Conservation (phyloP, 2,888 invertebrate species). For the Zeuzera pyrina region DNA sequence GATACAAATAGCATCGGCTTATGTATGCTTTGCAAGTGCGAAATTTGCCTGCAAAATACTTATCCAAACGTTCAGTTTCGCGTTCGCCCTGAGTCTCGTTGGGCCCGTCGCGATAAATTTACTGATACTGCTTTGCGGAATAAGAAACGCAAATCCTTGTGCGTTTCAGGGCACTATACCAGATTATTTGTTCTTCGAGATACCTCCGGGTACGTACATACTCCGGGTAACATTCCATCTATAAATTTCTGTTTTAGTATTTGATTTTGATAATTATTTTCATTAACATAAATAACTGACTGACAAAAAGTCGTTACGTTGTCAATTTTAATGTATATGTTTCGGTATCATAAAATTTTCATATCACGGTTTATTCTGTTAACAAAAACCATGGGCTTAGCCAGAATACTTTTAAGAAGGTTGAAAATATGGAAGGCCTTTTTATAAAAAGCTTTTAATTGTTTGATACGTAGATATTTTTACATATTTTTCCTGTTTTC, state of each 20-base stretch:
- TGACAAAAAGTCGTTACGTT: too few species aligned
- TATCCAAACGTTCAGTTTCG: constrained; percentile 90
- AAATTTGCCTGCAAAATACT: constrained; percentile 92
- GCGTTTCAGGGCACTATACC: constrained; percentile 78
- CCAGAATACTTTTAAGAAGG: too few species aligned
- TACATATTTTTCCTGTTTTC: too few species aligned
- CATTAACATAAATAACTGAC: not conserved
- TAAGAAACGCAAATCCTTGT: constrained; percentile 78
- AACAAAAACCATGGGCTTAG: too few species aligned
- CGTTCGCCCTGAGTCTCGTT: constrained; percentile 84
- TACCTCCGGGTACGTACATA: constrained; percentile 72
- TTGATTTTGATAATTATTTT: not conserved
- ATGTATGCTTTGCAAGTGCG: constrained; percentile 77
- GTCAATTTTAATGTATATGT: too few species aligned
- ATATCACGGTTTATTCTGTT: too few species aligned
- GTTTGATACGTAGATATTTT: too few species aligned
- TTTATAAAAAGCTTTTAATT: too few species aligned
- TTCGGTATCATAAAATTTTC: too few species aligned
- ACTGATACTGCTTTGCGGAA: constrained; percentile 77
- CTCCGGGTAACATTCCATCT: constrained; percentile 1
- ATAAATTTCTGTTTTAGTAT: constrained; percentile 1
- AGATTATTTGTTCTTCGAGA: constrained; percentile 88
- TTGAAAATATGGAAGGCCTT: too few species aligned
- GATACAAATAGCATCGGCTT: constrained; percentile 78
- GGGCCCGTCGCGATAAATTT: constrained; percentile 81